Evolutionary conservation across 1,140 invertebrate genomes (phyloP).

Genomic region (Cecropterus lyciades): DNA sequence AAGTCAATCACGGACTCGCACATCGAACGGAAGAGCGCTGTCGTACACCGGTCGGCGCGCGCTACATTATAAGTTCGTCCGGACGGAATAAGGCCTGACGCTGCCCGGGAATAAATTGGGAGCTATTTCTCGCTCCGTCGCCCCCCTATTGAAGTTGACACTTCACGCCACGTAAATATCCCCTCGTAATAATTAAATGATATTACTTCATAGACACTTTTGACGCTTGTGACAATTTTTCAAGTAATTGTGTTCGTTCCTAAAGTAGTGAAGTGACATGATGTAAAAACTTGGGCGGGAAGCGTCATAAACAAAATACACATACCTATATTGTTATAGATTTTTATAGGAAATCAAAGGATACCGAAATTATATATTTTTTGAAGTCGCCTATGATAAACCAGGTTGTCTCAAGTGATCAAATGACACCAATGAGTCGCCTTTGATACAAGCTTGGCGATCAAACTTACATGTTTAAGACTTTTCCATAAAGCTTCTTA

Average conservation of each 20-base stretch:
- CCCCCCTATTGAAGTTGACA: slow-evolving; percentile 29
- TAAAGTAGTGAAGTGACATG: too few relatives aligned
- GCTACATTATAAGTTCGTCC: too few relatives aligned
- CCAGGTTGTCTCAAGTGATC: too few relatives aligned
- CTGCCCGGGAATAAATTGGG: slow-evolving; percentile 46
- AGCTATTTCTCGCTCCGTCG: slow-evolving; percentile 31
- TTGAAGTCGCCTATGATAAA: too few relatives aligned
- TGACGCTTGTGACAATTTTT: slow-evolving; percentile 17
- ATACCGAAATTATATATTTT: too few relatives aligned
- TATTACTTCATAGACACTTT: slow-evolving; percentile 29
- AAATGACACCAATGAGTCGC: too few relatives aligned
- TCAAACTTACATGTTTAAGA: too few relatives aligned
- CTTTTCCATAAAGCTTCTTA: too few relatives aligned
- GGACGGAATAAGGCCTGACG: too few relatives aligned
- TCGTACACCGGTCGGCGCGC: slow-evolving; percentile 8
- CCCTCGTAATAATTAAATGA: slow-evolving; percentile 31
- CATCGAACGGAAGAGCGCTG: slow-evolving; percentile 18
- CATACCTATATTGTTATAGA: too few relatives aligned
- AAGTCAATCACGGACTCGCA: slow-evolving; percentile 21
- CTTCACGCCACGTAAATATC: slow-evolving; percentile 25
- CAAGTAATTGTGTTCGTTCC: slow-evolving; percentile 24
- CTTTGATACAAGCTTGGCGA: too few relatives aligned
- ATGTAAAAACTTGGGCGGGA: neutral
- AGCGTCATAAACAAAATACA: neutral
- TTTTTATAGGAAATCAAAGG: too few relatives aligned